Base-by-base conservation (phyloP, 2,888 invertebrate species). In the Brachypalpus laphriformis region DNA sequence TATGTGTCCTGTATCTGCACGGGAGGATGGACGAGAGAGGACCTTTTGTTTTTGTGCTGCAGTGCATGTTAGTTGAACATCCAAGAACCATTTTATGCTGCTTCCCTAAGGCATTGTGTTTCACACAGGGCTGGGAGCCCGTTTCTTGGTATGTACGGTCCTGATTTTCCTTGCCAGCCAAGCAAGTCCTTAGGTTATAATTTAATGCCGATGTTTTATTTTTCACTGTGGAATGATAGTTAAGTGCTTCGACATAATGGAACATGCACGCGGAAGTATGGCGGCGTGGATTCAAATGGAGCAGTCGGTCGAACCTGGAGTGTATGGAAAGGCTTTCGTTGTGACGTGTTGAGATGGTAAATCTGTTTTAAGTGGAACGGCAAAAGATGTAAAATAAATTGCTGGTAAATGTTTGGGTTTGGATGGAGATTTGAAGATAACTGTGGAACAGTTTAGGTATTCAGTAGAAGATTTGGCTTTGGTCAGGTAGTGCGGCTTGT, bases 191-290 rank as follows among this genome's bases (percentile, higher is more conserved):
- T 75, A 20, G 61, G 82, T 71, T 77, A 82, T 82, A 82, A 82
- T 77, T 82, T 77, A 77, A 82, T 77, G 82, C 66, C 65, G 63
- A 70, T 76, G 77, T 57, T 71, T 77, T 77, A 82, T 77, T 82
- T 82, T 77, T 37, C 71, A 71, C 54, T 59, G 77, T 66, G 51
- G 49, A 77, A 71, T 71, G 82, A 71, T 77, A 71, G 66, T 77
- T 82, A 77, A 71, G 77, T 82, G 71, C 71, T 82, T 71, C 77
- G 65, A 71, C 61, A 51, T 71, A 82, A 8, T 77, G 45, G 71
- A 59, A 65, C 77, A 82, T 77, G 65, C 56, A 82, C 63, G 77
- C 71, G 77, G 77, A 71, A 77, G 82, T 71, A 51, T 42, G 65
- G 71, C 49, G 57, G 49, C 65, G 45, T 31, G 57, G 28, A 57